phyloP scores from a whole-genome alignment of 2,113 vertebrate genomes.

The Pantherophis guttatus region DNA sequence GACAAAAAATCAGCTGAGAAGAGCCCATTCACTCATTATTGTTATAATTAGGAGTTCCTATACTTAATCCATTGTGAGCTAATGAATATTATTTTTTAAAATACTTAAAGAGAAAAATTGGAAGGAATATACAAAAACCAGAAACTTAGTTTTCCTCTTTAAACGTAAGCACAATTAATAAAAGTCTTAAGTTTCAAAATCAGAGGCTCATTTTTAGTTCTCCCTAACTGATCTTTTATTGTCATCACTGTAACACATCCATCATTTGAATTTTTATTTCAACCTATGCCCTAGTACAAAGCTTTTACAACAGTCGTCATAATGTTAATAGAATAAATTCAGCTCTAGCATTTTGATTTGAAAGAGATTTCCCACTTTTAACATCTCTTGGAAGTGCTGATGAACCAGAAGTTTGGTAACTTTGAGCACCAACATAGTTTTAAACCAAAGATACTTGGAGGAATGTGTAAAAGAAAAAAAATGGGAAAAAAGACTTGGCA shows the following conservation, averaged over 20 bases:
- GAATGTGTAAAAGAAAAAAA: neutral
- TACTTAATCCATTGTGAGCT: neutral
- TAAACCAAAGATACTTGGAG: slow-evolving; percentile 12
- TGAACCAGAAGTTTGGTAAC: neutral
- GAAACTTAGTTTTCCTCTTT: neutral
- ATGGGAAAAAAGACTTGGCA: neutral
- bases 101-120: neutral
- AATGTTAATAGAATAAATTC: neutral
- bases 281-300: neutral
- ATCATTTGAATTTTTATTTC: neutral
- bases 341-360: neutral
- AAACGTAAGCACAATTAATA: neutral
- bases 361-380: neutral
- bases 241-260: neutral
- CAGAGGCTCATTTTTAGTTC: neutral
- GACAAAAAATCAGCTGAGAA: neutral
- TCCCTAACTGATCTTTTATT: neutral
- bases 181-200: neutral
- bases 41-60: neutral
- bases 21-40: neutral
- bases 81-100: neutral
- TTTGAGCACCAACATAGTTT: neutral
- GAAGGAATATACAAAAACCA: neutral
- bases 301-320: neutral
- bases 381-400: neutral